Evolutionary conservation across 2,113 vertebrate species (phyloP).

Genomic region (Chloropsis cyanopogon): DNA sequence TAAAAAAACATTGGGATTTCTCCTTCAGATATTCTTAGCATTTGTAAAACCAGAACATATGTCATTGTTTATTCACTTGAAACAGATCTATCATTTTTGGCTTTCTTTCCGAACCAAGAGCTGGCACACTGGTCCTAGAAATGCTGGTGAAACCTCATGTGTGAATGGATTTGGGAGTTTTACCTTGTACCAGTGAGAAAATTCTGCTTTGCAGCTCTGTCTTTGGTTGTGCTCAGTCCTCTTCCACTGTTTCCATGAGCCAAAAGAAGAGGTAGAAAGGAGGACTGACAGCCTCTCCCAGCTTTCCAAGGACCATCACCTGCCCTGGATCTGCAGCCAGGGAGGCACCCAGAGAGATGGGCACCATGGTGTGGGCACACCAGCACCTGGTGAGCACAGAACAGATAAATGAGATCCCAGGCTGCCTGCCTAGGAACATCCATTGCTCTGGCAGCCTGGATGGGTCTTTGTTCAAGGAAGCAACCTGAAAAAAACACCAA

Average conservation of each 20-base stretch:
- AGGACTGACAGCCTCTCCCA: not conserved
- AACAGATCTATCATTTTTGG: not conserved
- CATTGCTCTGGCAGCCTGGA: not conserved
- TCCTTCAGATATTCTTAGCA: not conserved
- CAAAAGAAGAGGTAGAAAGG: not conserved
- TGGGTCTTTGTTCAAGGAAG: not conserved
- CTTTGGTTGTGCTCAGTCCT: not conserved
- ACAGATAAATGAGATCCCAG: not conserved
- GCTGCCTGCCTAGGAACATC: not conserved
- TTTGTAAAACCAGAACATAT: not conserved
- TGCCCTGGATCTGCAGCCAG: not conserved
- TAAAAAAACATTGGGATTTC: not conserved
- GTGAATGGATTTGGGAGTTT: not conserved
- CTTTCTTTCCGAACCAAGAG: not conserved
- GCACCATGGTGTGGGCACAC: accelerated
- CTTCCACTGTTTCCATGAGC: not conserved
- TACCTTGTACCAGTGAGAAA: not conserved
- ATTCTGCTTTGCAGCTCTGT: not conserved
- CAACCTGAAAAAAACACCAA: not conserved
- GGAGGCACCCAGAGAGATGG: not conserved
- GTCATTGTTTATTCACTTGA: not conserved
- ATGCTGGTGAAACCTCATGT: not conserved
- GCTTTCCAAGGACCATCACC: not conserved
- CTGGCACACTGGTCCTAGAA: not conserved
- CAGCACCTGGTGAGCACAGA: accelerated